These are phyloP conservation scores for Chamaetylas fuelleborni DNA, from an alignment of 2,113 vertebrate species.

Conservation along the genomic window DNA sequence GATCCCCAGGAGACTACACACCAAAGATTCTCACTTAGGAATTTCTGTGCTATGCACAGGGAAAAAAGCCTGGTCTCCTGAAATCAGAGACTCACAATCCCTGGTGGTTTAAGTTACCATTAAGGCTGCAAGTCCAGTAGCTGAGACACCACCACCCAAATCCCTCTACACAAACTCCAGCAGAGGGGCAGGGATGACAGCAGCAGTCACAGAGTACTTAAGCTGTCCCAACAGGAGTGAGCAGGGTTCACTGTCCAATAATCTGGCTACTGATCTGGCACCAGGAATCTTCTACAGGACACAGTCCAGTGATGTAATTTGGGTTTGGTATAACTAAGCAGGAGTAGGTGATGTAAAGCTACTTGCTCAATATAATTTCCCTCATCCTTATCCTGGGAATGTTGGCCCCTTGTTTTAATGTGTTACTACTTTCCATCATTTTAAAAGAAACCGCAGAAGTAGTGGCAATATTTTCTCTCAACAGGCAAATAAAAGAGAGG, in stretches of 20 bases:
- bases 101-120: not conserved
- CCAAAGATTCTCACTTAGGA: not conserved
- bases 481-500: not conserved
- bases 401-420: not conserved
- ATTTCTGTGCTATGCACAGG: not conserved
- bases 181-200: not conserved
- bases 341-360: not conserved
- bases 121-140: not conserved
- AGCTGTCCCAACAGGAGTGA: not conserved
- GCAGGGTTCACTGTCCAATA: fast-evolving
- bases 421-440: not conserved
- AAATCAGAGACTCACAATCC: not conserved
- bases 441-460: not conserved
- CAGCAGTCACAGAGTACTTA: not conserved
- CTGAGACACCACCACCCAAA: not conserved
- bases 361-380: not conserved
- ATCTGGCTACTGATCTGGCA: not conserved
- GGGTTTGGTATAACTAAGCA: not conserved
- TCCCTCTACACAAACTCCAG: not conserved
- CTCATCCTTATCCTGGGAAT: not conserved
- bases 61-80: not conserved
- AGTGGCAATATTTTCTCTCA: not conserved
- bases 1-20: not conserved
- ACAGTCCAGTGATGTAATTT: not conserved
- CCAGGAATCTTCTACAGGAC: not conserved